phyloP scores from a whole-genome alignment of 53 echinoderm and acorn worm genomes.

The Hippasteria phrygiana region DNA sequence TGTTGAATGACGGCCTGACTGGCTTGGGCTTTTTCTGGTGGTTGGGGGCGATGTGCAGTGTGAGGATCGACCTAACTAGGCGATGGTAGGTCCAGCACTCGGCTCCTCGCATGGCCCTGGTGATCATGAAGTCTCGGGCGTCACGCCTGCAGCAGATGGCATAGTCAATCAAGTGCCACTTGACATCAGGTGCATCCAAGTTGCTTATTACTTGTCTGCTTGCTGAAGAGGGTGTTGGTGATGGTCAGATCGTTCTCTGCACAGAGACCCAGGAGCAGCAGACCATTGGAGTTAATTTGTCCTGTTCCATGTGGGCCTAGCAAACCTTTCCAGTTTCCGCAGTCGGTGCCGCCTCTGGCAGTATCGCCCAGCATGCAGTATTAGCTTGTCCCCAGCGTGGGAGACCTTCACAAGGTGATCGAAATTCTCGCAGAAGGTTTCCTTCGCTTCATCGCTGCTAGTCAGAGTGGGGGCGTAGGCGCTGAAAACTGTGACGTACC shows the following conservation, averaged over 20 bases:
- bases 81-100: constrained; percentile 46
- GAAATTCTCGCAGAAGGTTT: constrained; percentile 46
- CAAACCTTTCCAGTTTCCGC: constrained; percentile 29
- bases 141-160: constrained; percentile 15
- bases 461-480: constrained; percentile 65
- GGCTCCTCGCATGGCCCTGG: constrained; percentile 40
- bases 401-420: not conserved
- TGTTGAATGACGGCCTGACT: constrained; percentile 7
- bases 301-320: constrained; percentile 62
- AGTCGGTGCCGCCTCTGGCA: constrained; percentile 50
- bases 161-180: constrained; percentile 46
- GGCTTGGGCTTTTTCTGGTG: constrained; percentile 15
- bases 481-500: constrained; percentile 36
- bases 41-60: constrained; percentile 19
- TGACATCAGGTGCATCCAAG: constrained; percentile 52
- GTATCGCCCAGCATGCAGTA: constrained; percentile 65
- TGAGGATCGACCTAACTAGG: constrained; percentile 17
- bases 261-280: constrained; percentile 30
- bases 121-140: constrained; percentile 16
- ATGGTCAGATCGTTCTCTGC: not conserved
- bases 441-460: not conserved
- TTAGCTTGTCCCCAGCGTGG: constrained; percentile 45
- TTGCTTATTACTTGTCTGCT: constrained; percentile 43
- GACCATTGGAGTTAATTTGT: constrained; percentile 30
- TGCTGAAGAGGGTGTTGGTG: not conserved